phyloP scores from a whole-genome alignment of 2,113 vertebrate genomes.

The Abramis brama region DNA sequence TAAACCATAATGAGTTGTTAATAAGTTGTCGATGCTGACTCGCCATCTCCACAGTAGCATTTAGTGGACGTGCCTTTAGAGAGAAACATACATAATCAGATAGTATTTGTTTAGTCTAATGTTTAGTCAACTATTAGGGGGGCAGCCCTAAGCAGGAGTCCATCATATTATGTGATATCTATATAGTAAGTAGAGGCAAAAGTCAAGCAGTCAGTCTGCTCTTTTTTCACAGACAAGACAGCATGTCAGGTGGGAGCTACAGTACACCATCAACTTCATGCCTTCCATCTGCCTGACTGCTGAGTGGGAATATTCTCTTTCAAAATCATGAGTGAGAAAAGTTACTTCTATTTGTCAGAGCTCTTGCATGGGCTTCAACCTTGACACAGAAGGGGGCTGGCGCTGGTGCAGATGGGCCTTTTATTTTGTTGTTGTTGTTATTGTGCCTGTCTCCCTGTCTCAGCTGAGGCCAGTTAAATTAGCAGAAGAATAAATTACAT shows the following conservation, averaged over 20 bases:
- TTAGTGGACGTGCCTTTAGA: too few relatives aligned
- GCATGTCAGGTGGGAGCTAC: slow-evolving; percentile 4
- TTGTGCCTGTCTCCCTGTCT: slow-evolving; percentile 61
- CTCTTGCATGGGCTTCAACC: slow-evolving; percentile 59
- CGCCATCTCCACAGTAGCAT: too few relatives aligned
- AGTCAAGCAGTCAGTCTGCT: slow-evolving; percentile 5
- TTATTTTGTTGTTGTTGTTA: slow-evolving; percentile 65
- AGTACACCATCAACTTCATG: slow-evolving; percentile 25
- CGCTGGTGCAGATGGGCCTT: slow-evolving; percentile 66
- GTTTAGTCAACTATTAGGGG: too few relatives aligned
- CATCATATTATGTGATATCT: slow-evolving; percentile 17
- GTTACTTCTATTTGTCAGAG: slow-evolving; percentile 64
- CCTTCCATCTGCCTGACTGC: slow-evolving; percentile 40
- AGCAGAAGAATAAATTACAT: slow-evolving; percentile 78
- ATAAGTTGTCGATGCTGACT: too few relatives aligned
- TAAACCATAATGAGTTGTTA: too few relatives aligned
- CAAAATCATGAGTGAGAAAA: slow-evolving; percentile 48
- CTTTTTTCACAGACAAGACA: slow-evolving; percentile 11
- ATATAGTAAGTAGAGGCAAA: slow-evolving; percentile 1
- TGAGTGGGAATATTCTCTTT: slow-evolving; percentile 58
- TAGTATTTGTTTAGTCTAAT: too few relatives aligned
- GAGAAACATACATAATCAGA: too few relatives aligned
- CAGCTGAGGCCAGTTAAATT: slow-evolving; percentile 76
- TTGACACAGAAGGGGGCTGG: slow-evolving; percentile 58
- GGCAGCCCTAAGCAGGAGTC: not conserved